phyloP scores from a whole-genome alignment of 1,140 invertebrate genomes.

The Sitodiplosis mosellana region DNA sequence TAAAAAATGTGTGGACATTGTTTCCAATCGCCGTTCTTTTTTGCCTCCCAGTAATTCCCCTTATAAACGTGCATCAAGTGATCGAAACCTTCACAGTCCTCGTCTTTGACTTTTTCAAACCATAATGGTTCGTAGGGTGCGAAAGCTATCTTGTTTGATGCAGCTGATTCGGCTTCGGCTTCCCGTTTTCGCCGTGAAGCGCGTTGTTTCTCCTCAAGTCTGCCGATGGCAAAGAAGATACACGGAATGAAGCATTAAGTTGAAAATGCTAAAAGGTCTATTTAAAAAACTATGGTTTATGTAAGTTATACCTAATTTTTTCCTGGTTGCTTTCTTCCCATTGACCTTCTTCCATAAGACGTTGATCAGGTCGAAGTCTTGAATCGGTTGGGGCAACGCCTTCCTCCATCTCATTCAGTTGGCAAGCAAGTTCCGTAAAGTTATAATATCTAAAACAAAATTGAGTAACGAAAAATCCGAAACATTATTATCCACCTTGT shows the following conservation, averaged over 20 bases:
- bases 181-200: constrained; percentile 51
- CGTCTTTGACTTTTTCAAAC: constrained; percentile 73
- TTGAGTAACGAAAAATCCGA: constrained; percentile 1
- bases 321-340: constrained; percentile 94
- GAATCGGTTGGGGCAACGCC: constrained; percentile 91
- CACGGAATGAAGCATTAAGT: no score
- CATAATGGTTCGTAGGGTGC: constrained; percentile 70
- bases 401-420: constrained; percentile 88
- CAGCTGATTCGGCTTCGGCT: constrained; percentile 58
- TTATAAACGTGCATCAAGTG: constrained; percentile 70
- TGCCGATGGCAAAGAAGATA: constrained; percentile 9
- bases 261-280: no score
- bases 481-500: not conserved
- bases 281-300: no score
- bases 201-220: constrained; percentile 91
- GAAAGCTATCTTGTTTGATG: constrained; percentile 47
- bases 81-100: constrained; percentile 39
- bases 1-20: constrained; percentile 87
- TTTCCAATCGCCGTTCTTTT: constrained; percentile 74
- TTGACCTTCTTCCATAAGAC: constrained; percentile 87
- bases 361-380: constrained; percentile 83
- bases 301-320: constrained; percentile 33
- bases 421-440: constrained; percentile 86
- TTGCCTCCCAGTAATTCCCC: constrained; percentile 85
- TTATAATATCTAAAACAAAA: constrained; percentile 61